Conservation (phyloP, 1,140 invertebrate species). For the Drosophila rufa region DNA sequence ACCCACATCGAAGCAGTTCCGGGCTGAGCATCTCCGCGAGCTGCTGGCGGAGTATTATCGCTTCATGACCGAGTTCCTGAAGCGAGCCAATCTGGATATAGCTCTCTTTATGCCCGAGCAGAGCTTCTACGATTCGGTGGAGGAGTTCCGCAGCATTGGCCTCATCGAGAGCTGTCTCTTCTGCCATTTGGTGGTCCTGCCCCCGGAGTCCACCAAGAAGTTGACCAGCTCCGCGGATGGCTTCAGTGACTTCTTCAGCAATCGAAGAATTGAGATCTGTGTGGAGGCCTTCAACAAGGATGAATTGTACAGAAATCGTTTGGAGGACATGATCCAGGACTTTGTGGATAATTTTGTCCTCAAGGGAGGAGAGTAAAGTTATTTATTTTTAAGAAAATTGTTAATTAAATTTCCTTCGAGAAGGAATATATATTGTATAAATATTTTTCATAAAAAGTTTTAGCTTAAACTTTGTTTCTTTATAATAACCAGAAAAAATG, state of each 20-base stretch:
- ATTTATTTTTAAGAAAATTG: background rate
- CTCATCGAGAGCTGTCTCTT: slow-evolving; percentile 86
- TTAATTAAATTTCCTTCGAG: background rate
- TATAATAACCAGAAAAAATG: background rate
- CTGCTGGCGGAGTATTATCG: slow-evolving; percentile 86
- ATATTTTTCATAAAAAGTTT: background rate
- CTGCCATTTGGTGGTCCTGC: slow-evolving; percentile 85
- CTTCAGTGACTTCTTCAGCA: slow-evolving; percentile 80
- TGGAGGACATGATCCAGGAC: slow-evolving; percentile 86
- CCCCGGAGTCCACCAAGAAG: slow-evolving; percentile 71
- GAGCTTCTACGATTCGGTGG: slow-evolving; percentile 84
- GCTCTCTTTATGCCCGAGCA: slow-evolving; percentile 79
- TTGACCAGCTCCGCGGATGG: slow-evolving; percentile 83
- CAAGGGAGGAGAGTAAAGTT: slow-evolving; percentile 1
- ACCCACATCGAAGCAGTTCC: slow-evolving; percentile 85
- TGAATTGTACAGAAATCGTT: slow-evolving; percentile 77
- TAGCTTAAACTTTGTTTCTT: background rate
- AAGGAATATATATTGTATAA: background rate
- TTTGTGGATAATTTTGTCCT: slow-evolving; percentile 85
- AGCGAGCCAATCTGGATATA: slow-evolving; percentile 78
- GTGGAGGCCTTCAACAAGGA: slow-evolving; percentile 85
- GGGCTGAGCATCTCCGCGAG: slow-evolving; percentile 83
- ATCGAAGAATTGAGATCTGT: slow-evolving; percentile 85
- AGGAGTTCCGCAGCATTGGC: slow-evolving; percentile 85
- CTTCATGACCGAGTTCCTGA: slow-evolving; percentile 83